Evolutionary conservation across 1,140 invertebrate genomes (phyloP).

Genomic region (Macrosteles quadrilineatus): DNA sequence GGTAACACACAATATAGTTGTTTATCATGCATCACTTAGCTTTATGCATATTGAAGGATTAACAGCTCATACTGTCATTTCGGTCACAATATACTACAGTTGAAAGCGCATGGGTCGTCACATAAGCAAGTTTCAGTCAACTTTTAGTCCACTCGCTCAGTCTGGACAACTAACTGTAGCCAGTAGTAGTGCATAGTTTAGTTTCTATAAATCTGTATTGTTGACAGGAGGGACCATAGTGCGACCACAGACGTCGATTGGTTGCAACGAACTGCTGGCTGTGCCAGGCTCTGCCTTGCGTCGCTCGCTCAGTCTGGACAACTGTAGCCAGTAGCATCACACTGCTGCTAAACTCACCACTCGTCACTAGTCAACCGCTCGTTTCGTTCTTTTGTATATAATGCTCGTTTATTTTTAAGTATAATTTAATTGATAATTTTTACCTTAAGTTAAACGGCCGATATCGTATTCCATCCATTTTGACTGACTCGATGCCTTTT

Average conservation of each 20-base stretch:
- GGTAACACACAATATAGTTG: too few relatives aligned
- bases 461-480: constrained; percentile 19
- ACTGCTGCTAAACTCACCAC: not conserved
- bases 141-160: too few relatives aligned
- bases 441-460: constrained; percentile 5
- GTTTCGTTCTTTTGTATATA: constrained; percentile 9
- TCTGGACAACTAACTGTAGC: too few relatives aligned
- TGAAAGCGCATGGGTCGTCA: too few relatives aligned
- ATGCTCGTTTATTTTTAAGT: constrained; percentile 15
- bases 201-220: too few relatives aligned
- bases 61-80: too few relatives aligned
- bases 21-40: too few relatives aligned
- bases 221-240: not conserved
- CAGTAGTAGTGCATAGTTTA: too few relatives aligned
- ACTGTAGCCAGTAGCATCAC: constrained; percentile 14
- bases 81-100: too few relatives aligned
- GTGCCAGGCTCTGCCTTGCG: not conserved
- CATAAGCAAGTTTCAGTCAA: too few relatives aligned
- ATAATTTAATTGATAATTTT: constrained; percentile 12
- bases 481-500: constrained; percentile 13
- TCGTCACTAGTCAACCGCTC: constrained; percentile 9
- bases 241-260: not conserved
- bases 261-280: not conserved
- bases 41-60: too few relatives aligned
- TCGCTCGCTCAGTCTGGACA: constrained; percentile 14